Evolutionary conservation across 2,888 invertebrate species (phyloP).

Genomic region (Ichneumoninae sp.): DNA sequence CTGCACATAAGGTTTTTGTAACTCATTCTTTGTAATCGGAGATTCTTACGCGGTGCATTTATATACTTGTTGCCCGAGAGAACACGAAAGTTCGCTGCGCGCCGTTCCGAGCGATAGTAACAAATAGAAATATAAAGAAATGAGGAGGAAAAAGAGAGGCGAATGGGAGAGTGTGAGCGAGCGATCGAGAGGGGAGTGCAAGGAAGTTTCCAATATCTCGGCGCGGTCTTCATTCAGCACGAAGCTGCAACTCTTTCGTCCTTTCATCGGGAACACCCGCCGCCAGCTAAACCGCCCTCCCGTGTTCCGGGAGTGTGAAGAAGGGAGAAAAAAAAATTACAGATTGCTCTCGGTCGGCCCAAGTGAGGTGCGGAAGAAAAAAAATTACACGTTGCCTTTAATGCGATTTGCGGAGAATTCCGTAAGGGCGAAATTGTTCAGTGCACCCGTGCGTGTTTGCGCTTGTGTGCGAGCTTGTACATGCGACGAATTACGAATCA

Average conservation of each 20-base stretch:
- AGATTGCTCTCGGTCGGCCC: constrained; percentile 69
- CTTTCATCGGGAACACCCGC: constrained; percentile 62
- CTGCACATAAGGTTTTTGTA: constrained; percentile 67
- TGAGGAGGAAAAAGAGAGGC: background rate
- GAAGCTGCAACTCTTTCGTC: constrained; percentile 66
- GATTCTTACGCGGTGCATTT: constrained; percentile 61
- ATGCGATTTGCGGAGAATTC: constrained; percentile 78
- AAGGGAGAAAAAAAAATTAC: constrained; percentile 72
- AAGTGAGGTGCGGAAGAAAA: constrained; percentile 71
- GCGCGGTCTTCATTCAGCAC: constrained; percentile 59
- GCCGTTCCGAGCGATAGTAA: background rate
- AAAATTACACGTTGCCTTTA: constrained; percentile 83
- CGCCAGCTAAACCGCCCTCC: constrained; percentile 63
- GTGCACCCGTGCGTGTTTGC: constrained; percentile 27
- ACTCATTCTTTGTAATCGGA: constrained; percentile 70
- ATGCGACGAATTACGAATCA: constrained; percentile 77
- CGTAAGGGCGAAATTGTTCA: constrained; percentile 48
- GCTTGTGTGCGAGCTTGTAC: constrained; percentile 8
- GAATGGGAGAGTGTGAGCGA: constrained; percentile 13
- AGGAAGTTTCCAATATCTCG: constrained; percentile 68
- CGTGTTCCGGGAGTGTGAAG: constrained; percentile 49
- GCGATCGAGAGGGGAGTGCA: constrained; percentile 43
- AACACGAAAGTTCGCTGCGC: constrained; percentile 18
- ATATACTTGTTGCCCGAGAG: constrained; percentile 70
- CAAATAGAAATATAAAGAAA: constrained; percentile 22